Conservation (phyloP, 2,113 vertebrate species). For the Fulmarus glacialis region DNA sequence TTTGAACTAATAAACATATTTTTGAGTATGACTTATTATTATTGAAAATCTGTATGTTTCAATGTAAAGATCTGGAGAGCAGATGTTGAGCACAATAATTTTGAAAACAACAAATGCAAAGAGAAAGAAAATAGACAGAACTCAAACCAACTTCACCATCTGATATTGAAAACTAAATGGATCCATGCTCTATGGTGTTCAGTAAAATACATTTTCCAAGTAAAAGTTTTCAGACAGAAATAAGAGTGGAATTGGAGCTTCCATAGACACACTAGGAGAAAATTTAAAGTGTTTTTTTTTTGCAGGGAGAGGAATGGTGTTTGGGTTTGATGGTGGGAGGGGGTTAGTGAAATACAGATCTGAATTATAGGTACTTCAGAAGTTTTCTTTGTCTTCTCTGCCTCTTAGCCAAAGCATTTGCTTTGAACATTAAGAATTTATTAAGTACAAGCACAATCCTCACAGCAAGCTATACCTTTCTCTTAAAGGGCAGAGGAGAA, state of each 20-base stretch:
- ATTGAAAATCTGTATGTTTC: not conserved
- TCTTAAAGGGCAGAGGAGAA: not conserved
- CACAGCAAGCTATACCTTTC: not conserved
- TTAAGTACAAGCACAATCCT: not conserved
- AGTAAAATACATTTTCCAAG: not conserved
- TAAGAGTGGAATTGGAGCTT: not conserved
- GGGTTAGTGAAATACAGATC: not conserved
- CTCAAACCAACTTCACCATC: not conserved
- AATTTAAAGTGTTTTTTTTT: not conserved
- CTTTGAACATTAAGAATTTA: not conserved
- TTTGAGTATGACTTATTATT: not conserved
- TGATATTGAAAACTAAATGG: not conserved
- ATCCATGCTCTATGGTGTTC: not conserved
- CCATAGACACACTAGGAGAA: not conserved
- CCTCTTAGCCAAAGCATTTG: not conserved
- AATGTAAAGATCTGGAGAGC: not conserved
- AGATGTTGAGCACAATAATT: not conserved
- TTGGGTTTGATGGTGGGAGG: not conserved
- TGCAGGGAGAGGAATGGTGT: not conserved
- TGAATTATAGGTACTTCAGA: not conserved
- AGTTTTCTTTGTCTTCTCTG: not conserved
- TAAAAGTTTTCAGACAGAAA: not conserved
- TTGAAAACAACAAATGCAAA: not conserved
- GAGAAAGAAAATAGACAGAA: not conserved
- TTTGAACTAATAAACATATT: not conserved